phyloP scores from a whole-genome alignment of 1,140 invertebrate species.

The Pseudomyrmex cubaensis region DNA sequence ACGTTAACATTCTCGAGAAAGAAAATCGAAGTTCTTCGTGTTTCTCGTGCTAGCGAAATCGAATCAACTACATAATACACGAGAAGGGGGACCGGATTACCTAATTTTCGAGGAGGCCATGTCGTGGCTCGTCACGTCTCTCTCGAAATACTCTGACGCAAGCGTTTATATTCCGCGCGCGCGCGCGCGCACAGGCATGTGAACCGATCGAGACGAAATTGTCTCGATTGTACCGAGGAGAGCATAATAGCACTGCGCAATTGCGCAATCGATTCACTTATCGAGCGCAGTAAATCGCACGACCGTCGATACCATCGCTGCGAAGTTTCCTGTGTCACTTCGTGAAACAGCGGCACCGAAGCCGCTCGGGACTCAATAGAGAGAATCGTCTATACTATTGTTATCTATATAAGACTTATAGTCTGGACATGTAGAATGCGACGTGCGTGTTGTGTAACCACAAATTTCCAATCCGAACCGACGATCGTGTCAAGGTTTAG shows the following conservation, averaged over 20 bases:
- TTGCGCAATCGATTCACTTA: slow-evolving; percentile 37
- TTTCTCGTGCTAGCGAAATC: too few species aligned
- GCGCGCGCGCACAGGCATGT: background rate
- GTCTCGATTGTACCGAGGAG: slow-evolving; percentile 30
- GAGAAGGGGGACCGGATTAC: slow-evolving; percentile 25
- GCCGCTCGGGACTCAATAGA: background rate
- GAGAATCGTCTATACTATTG: background rate
- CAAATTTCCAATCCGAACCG: slow-evolving; percentile 7
- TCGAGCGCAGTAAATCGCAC: slow-evolving; percentile 8
- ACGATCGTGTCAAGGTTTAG: slow-evolving; percentile 7
- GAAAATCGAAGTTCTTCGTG: too few species aligned
- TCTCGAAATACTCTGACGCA: slow-evolving; percentile 44
- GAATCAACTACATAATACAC: background rate
- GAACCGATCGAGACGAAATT: slow-evolving; percentile 60
- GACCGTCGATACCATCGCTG: slow-evolving; percentile 3
- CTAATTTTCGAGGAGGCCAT: slow-evolving; percentile 45
- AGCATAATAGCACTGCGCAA: slow-evolving; percentile 1
- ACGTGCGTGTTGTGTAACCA: background rate
- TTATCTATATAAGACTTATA: background rate
- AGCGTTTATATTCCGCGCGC: slow-evolving; percentile 36
- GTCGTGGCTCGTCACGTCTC: slow-evolving; percentile 41
- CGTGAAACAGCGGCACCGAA: background rate
- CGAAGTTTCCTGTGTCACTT: background rate
- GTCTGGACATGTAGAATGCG: background rate
- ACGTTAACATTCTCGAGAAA: slow-evolving; percentile 51